These are phyloP conservation scores for Eristalinus sepulchralis DNA, from an alignment of 2,888 invertebrate species.

Conservation along the genomic window DNA sequence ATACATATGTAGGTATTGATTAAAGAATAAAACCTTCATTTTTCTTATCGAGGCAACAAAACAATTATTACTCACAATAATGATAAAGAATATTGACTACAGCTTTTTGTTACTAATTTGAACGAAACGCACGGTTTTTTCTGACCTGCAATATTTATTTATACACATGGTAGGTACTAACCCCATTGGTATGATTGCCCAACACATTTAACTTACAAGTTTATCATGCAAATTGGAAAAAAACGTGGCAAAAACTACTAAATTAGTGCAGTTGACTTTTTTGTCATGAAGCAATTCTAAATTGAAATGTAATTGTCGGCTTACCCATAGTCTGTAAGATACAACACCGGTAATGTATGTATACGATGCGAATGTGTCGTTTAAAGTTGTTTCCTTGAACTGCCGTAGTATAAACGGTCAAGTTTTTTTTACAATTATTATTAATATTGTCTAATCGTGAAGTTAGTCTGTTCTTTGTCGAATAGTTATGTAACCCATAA, in stretches of 20 bases:
- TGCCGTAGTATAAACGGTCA: slow-evolving; percentile 47
- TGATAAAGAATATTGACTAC: slow-evolving; percentile 35
- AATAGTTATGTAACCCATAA: neutral
- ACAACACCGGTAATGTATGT: slow-evolving; percentile 34
- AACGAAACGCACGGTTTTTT: neutral
- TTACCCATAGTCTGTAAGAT: slow-evolving; percentile 42
- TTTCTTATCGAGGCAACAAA: slow-evolving; percentile 42
- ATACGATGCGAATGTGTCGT: slow-evolving; percentile 25
- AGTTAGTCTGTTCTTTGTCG: slow-evolving; percentile 12
- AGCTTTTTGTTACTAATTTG: neutral
- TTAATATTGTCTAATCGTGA: slow-evolving; percentile 14
- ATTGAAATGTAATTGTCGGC: slow-evolving; percentile 67
- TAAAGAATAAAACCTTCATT: slow-evolving; percentile 15
- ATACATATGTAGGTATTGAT: slow-evolving; percentile 23
- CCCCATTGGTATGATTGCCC: neutral
- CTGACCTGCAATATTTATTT: neutral
- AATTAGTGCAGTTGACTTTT: slow-evolving; percentile 66
- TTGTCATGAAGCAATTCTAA: slow-evolving; percentile 63
- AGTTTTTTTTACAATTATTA: slow-evolving; percentile 39
- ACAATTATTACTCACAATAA: slow-evolving; percentile 44
- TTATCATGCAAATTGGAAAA: slow-evolving; percentile 54
- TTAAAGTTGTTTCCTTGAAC: slow-evolving; percentile 63
- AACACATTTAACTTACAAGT: neutral
- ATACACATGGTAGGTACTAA: neutral
- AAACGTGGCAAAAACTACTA: slow-evolving; percentile 34